Evolutionary conservation across 1,140 invertebrate genomes (phyloP).

Genomic region (Drosophila lacteicornis): DNA sequence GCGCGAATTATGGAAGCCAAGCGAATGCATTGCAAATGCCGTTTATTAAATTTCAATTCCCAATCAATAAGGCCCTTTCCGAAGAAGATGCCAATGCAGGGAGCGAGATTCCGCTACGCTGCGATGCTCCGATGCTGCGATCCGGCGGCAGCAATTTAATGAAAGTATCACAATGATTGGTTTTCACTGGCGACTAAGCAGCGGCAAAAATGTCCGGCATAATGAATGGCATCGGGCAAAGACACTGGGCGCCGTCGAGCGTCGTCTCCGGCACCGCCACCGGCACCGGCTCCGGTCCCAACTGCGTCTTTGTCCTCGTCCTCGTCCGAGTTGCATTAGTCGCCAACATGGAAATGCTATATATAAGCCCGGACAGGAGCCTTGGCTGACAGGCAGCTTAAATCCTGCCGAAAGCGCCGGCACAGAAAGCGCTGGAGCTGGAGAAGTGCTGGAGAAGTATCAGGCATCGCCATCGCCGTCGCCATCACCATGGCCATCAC

Average conservation of each 20-base stretch:
- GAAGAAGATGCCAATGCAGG: conserved; percentile 16
- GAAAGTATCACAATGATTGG: conserved; percentile 84
- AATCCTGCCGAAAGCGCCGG: conserved; percentile 76
- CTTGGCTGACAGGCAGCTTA: conserved; percentile 79
- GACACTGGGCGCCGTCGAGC: conserved; percentile 70
- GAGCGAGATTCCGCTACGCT: not conserved
- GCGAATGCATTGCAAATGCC: conserved; percentile 45
- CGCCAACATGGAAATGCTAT: conserved; percentile 82
- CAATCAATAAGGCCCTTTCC: conserved; percentile 57
- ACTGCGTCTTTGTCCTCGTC: conserved; percentile 54
- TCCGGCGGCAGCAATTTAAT: conserved; percentile 64
- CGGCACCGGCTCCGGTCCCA: conserved; percentile 27
- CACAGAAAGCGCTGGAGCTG: conserved; percentile 24
- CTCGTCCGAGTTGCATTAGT: conserved; percentile 75
- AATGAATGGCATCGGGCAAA: conserved; percentile 80
- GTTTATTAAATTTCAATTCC: conserved; percentile 74
- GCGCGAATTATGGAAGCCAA: conserved; percentile 64
- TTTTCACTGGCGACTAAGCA: conserved; percentile 78
- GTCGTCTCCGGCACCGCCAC: conserved; percentile 14
- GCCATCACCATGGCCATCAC: conserved; percentile 22
- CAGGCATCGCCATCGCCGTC: conserved; percentile 25
- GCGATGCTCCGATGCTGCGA: not conserved
- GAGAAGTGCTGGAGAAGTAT: conserved; percentile 27
- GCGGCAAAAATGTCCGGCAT: conserved; percentile 80
- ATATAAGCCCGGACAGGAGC: conserved; percentile 68